Percentiles rank a stretch among this genome's conserved stretches.
phyloP scores from a whole-genome alignment of 2,888 invertebrate genomes.

The Latrodectus hesperus region DNA sequence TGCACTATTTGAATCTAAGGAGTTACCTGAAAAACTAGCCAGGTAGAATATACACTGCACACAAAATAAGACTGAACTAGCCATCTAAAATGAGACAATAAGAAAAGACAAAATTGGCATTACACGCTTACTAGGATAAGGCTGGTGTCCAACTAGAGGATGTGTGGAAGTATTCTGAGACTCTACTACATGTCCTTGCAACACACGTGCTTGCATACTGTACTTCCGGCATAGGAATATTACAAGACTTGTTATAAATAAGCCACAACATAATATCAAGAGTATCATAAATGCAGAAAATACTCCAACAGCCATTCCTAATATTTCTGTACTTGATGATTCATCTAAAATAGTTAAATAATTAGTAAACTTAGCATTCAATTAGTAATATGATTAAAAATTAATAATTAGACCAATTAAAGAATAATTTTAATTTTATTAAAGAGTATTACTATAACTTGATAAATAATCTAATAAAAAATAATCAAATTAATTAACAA shows the following conservation, averaged over 20 bases:
- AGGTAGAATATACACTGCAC: constrained; percentile 24
- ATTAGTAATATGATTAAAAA: no score
- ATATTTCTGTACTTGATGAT: constrained; percentile 46
- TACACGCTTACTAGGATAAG: constrained; percentile 70
- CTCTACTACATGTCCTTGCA: constrained; percentile 65
- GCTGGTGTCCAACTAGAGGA: constrained; percentile 59
- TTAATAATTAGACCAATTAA: no score
- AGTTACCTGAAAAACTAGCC: constrained; percentile 25
- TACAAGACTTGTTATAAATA: constrained; percentile 29
- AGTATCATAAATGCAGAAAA: constrained; percentile 42
- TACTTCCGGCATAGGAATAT: constrained; percentile 44
- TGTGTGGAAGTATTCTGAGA: constrained; percentile 51
- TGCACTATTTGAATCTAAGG: constrained; percentile 7
- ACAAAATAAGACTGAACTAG: constrained; percentile 35
- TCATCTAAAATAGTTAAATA: constrained; percentile 50
- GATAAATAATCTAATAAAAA: no score
- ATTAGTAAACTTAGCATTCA: no score
- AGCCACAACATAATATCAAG: constrained; percentile 26
- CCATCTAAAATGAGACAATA: constrained; percentile 39
- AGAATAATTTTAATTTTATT: no score
- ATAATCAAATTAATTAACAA: no score
- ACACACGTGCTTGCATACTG: constrained; percentile 57
- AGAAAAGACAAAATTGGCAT: constrained; percentile 54
- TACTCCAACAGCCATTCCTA: constrained; percentile 50
- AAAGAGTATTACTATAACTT: no score